Conservation (phyloP, 2,888 invertebrate genomes). For the Choreutis nemorana region DNA sequence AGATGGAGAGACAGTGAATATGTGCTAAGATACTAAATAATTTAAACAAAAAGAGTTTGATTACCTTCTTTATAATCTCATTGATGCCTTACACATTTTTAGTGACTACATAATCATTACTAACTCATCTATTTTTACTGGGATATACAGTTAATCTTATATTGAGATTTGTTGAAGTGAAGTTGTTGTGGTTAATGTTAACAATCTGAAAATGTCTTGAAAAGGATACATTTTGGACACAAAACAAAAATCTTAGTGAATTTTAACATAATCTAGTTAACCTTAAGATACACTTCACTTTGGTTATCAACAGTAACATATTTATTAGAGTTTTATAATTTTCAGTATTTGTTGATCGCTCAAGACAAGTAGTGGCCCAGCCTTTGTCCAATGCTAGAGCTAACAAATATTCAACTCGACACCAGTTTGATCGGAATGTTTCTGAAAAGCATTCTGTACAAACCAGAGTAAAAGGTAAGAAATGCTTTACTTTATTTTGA, state of each 20-base stretch:
- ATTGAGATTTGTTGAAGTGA: too few relatives aligned
- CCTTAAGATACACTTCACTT: constrained; percentile 3
- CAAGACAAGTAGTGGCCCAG: constrained; percentile 53
- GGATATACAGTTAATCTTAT: neutral
- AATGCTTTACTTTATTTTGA: constrained; percentile 1
- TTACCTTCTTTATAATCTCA: too few relatives aligned
- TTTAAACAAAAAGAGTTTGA: too few relatives aligned
- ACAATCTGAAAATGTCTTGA: too few relatives aligned
- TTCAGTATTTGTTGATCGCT: constrained; percentile 44
- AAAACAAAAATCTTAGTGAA: too few relatives aligned
- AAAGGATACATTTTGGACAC: too few relatives aligned
- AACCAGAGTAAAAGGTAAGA: constrained; percentile 25
- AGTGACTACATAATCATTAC: neutral
- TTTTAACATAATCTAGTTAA: constrained; percentile 1
- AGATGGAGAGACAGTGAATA: too few relatives aligned
- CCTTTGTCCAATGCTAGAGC: constrained; percentile 19
- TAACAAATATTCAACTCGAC: constrained; percentile 25
- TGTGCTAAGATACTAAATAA: too few relatives aligned
- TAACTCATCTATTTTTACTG: neutral
- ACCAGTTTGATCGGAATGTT: constrained; percentile 12
- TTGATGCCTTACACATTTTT: too few relatives aligned
- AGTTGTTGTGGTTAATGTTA: too few relatives aligned
- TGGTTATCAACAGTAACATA: too few relatives aligned
- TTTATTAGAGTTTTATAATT: constrained; percentile 6
- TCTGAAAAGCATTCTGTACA: constrained; percentile 30